Evolutionary conservation across 2,888 invertebrate species (phyloP), one percentile per base, ranked within the genome.

Genomic region (Epirrita christyi): DNA sequence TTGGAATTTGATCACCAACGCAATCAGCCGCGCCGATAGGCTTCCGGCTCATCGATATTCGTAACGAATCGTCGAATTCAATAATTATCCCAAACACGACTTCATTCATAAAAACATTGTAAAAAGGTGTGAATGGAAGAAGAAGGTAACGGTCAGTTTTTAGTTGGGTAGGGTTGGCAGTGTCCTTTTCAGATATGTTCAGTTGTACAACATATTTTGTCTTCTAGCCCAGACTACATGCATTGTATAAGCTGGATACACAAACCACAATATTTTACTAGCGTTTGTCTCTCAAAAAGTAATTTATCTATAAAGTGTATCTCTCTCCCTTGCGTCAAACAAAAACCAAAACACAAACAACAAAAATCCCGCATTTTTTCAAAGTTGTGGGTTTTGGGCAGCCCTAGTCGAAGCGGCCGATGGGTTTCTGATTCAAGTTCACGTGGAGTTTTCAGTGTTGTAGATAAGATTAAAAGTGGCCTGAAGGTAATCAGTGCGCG

Each of bases 41-140:
- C 90, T 90, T 91, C 91, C 92, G 89, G 88, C 87, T 83, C 87
- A 87, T 89, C 91, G 88, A 92, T 92, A 88, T 89, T 92, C 92
- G 92, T 88, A 86, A 84, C 92, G 91, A 92, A 92, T 92, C 86
- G 86, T 85, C 80, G 84, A 91, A 90, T 90, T 92, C 85, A 90
- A 91, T 92, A 90, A 92, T 92, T 91, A 92, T 88, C 88, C 83
- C 85, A 84, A 87, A 91, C 90, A 92, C 90, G 91, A 92, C 88
- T 91, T 88, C 91, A 90, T 90, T 91, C 88, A 90, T 81, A 86
- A 89, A 89, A 91, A 83, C 71, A 71, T 71, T 62, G 76, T 81
- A 92, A 92, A 92, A 92, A 92, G 86, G 91, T 90, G 89, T 92
- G 92, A 92, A 92, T 91, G 91, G 81, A 80, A 82, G 85, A 83